Base-by-base conservation (phyloP, 2,888 invertebrate species). In the Polymixis lichenea region DNA sequence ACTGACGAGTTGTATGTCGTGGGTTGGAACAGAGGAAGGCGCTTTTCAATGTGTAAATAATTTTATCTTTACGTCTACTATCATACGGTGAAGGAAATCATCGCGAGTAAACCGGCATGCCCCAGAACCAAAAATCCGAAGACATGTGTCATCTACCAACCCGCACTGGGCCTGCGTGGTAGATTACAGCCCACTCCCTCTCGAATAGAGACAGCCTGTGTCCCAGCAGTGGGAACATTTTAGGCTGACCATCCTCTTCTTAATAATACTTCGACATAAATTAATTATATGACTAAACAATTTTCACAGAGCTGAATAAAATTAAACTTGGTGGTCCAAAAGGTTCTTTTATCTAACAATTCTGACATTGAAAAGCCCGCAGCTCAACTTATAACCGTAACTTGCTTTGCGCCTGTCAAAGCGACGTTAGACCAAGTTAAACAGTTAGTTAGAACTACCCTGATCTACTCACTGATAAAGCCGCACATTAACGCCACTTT, bases 381-480 rank as follows among this genome's bases (percentile, higher is more conserved):
- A 69, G 56, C 19, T 67, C 19, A 46, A 67, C 51, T 28, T 19
- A 32, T 11, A 62, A 22, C 49, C 8, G 15, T 17, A 71, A 15
- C 2, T 55, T 32, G n/a, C 5, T 32, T 5, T 43, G 38, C 28
- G 25, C 17, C n/a, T 53, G 49, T 60, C 32, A 70, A 56, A 70
- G 43, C 51, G 22, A 9, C 25, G 46, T 28, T 64, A 71, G 46
- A 67, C 25, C 28, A 74, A 74, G 68, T 32, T 58, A 84, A 79
- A 82, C 75, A 73, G 81, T 76, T 84, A 86, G 78, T 73, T 75
- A 75, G 80, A 84, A 84, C 87, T 83, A 85, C 84, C 85, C 83
- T 88, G 87, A 89, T 89, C 67, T 72, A 75, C 51, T 43, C 51
- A 78, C 58, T 87, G 91, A 91, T 91, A 91, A 89, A 84, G 73